These are phyloP conservation scores for Blera fallax DNA, from an alignment of 2,888 invertebrate genomes.

Conservation along the genomic window DNA sequence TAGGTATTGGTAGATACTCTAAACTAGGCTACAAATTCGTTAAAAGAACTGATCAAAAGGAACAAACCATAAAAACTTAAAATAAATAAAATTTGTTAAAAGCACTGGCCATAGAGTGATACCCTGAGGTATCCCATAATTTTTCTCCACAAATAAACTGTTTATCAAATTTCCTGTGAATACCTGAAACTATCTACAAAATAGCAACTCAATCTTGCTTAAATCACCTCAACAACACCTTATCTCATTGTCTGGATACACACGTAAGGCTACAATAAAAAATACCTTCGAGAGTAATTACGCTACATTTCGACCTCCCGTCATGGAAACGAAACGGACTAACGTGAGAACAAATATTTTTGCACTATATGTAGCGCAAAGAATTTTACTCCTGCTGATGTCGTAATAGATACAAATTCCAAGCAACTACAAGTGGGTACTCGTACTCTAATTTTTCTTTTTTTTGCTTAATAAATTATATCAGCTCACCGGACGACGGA, in stretches of 20 bases:
- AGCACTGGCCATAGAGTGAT: neutral
- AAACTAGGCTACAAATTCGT: too few species aligned
- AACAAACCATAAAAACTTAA: too few species aligned
- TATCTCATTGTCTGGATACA: neutral
- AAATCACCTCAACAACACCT: neutral
- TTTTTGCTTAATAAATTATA: conserved; percentile 61
- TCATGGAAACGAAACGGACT: conserved; percentile 8
- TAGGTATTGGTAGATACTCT: too few species aligned
- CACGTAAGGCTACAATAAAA: neutral
- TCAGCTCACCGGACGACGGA: conserved; percentile 67
- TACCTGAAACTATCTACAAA: neutral
- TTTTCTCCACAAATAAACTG: neutral
- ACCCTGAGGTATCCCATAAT: conserved; percentile 14
- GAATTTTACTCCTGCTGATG: conserved; percentile 21
- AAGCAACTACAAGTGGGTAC: conserved; percentile 2
- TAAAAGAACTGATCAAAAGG: too few species aligned
- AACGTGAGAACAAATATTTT: conserved; percentile 24
- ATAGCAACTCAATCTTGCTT: neutral
- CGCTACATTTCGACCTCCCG: neutral
- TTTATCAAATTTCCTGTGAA: neutral
- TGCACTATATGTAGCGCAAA: conserved; percentile 1
- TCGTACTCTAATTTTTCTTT: conserved; percentile 21
- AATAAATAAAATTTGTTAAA: neutral
- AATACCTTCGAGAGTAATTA: neutral
- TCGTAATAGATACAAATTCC: conserved; percentile 56